These are phyloP conservation scores for Triplophysa bombifrons DNA, from an alignment of 2,797 vertebrate genomes.

Conservation along the genomic window DNA sequence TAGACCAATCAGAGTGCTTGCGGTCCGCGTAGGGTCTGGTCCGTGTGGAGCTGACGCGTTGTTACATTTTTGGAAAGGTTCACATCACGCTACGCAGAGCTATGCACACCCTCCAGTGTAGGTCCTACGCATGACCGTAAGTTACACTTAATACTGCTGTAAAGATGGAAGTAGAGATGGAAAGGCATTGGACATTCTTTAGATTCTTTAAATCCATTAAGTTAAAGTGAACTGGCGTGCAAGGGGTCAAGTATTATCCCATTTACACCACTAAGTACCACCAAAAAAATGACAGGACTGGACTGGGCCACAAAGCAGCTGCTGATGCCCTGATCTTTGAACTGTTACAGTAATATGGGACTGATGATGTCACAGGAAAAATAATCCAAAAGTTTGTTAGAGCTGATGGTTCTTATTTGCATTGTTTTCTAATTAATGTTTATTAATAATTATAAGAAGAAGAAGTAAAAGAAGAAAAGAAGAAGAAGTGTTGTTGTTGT, in stretches of 20 bases:
- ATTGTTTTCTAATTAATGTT: neutral
- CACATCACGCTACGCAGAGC: too few species aligned
- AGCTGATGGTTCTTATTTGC: neutral
- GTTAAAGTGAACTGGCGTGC: constrained; percentile 44
- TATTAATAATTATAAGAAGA: too few species aligned
- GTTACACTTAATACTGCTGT: constrained; percentile 1
- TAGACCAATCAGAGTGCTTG: too few species aligned
- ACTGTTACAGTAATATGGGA: neutral
- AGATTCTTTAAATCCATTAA: constrained; percentile 50
- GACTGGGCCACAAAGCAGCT: constrained; percentile 7
- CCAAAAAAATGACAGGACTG: constrained; percentile 15
- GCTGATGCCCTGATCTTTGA: neutral
- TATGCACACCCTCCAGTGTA: too few species aligned
- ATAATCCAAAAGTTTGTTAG: neutral
- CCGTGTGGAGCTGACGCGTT: too few species aligned
- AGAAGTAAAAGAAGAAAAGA: too few species aligned
- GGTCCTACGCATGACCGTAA: too few species aligned
- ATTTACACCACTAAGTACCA: constrained; percentile 26
- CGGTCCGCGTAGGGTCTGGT: too few species aligned
- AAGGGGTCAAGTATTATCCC: constrained; percentile 49
- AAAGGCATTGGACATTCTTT: constrained; percentile 47
- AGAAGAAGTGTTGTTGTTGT: too few species aligned
- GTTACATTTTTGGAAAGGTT: too few species aligned
- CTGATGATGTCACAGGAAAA: neutral
- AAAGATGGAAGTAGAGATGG: constrained; percentile 46